phyloP scores from a whole-genome alignment of 1,140 invertebrate genomes.

The Eupristina koningsbergeri region DNA sequence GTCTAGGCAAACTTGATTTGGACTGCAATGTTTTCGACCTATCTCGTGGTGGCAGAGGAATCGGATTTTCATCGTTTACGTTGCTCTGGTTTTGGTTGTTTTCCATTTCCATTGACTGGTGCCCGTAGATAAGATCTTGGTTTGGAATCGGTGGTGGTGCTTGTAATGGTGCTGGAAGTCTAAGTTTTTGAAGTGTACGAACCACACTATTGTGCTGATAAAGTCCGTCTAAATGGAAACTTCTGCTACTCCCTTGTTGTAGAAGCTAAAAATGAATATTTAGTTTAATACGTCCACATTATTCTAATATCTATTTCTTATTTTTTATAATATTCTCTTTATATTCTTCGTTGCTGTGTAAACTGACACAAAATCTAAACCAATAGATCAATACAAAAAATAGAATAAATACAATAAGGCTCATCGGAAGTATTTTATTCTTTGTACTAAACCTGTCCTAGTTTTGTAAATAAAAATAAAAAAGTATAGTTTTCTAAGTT shows the following conservation, averaged over 20 bases:
- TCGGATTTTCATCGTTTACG: slow-evolving; percentile 78
- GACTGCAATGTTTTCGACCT: slow-evolving; percentile 79
- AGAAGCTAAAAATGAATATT: neutral
- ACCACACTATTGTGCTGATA: slow-evolving; percentile 63
- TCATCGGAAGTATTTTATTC: no score
- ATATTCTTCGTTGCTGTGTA: no score
- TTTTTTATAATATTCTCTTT: no score
- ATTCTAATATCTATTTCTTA: no score
- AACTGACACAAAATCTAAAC: no score
- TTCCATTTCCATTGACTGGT: slow-evolving; percentile 66
- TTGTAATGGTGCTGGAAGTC: slow-evolving; percentile 59
- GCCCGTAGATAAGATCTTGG: slow-evolving; percentile 57
- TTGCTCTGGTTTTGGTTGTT: slow-evolving; percentile 70
- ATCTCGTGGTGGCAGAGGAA: slow-evolving; percentile 89
- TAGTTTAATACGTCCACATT: no score
- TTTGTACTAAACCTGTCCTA: no score
- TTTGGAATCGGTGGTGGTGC: slow-evolving; percentile 59
- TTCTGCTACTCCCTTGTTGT: slow-evolving; percentile 20
- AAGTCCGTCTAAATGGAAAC: slow-evolving; percentile 62
- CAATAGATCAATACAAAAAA: no score
- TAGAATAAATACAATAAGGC: no score
- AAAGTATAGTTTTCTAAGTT: no score
- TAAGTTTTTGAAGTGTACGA: slow-evolving; percentile 66
- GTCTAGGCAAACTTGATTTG: slow-evolving; percentile 80
- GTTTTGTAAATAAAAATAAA: no score